Evolutionary conservation across 2,797 vertebrate genomes (phyloP).

Genomic region (Allobates femoralis): DNA sequence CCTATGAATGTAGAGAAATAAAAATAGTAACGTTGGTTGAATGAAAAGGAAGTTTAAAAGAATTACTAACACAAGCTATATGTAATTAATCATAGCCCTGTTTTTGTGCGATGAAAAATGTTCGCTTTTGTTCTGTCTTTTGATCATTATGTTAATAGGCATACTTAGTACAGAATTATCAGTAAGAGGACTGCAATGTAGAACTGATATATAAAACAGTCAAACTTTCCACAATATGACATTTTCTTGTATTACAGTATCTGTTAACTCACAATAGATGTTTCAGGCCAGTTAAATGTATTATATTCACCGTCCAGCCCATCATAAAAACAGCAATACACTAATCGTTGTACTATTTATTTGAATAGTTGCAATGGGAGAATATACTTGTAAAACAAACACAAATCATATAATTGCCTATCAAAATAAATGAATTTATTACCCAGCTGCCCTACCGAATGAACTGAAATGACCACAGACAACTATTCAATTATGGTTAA

Average conservation of each 20-base stretch:
- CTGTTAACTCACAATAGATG: background rate
- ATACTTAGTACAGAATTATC: background rate
- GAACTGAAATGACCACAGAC: constrained; percentile 1
- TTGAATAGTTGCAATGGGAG: constrained; percentile 30
- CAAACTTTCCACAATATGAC: background rate
- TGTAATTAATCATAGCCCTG: background rate
- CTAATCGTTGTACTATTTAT: constrained; percentile 10
- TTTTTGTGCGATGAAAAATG: background rate
- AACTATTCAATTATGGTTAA: constrained; percentile 40
- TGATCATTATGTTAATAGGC: background rate
- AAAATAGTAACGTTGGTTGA: background rate
- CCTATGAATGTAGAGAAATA: background rate
- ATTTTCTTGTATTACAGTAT: background rate
- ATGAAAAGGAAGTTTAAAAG: background rate
- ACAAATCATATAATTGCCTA: constrained; percentile 23
- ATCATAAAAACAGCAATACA: constrained; percentile 6
- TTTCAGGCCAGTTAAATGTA: background rate
- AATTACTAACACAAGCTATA: background rate
- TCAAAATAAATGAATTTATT: constrained; percentile 45
- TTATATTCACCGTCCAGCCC: background rate
- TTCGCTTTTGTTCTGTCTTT: background rate
- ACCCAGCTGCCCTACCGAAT: constrained; percentile 30
- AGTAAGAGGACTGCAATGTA: background rate
- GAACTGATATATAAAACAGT: background rate
- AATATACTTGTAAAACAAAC: constrained; percentile 31